Conservation (phyloP, 2,888 invertebrate species). For the Ectropis crepuscularia region DNA sequence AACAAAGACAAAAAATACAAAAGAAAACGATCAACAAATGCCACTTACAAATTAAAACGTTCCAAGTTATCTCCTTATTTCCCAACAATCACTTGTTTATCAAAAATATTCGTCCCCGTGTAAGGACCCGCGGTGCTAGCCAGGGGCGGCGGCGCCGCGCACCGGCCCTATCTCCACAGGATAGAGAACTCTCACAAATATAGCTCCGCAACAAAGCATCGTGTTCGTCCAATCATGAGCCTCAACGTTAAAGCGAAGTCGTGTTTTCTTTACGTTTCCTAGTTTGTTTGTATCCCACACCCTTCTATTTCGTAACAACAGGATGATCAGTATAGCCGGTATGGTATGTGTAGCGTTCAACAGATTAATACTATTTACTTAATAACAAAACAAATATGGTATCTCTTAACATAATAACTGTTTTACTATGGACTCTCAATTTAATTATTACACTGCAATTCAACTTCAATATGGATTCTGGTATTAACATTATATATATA, state of each 20-base stretch:
- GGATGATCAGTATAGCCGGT: constrained; percentile 22
- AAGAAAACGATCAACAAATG: constrained; percentile 82
- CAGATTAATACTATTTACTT: constrained; percentile 78
- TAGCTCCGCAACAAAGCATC: constrained; percentile 60
- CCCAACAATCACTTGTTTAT: constrained; percentile 80
- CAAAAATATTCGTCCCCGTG: constrained; percentile 69
- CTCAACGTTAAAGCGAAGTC: constrained; percentile 72
- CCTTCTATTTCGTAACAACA: constrained; percentile 60
- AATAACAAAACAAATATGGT: constrained; percentile 74
- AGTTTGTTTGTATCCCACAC: constrained; percentile 68
- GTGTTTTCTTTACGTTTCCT: constrained; percentile 60
- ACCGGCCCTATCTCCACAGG: constrained; percentile 49
- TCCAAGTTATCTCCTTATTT: constrained; percentile 74
- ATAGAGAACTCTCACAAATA: constrained; percentile 61
- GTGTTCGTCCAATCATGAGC: constrained; percentile 65
- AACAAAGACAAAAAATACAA: constrained; percentile 82
- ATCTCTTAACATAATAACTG: constrained; percentile 58
- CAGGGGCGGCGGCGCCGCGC: constrained; percentile 19
- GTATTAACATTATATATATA: constrained; percentile 68
- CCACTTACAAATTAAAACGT: constrained; percentile 81
- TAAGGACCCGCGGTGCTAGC: background rate
- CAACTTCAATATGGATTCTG: too few species aligned
- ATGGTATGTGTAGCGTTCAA: constrained; percentile 59
- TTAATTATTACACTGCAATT: too few species aligned
- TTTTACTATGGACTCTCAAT: constrained; percentile 54